These are phyloP conservation scores for Crypturellus tataupa DNA, from an alignment of 2,797 vertebrate species.

Conservation along the genomic window DNA sequence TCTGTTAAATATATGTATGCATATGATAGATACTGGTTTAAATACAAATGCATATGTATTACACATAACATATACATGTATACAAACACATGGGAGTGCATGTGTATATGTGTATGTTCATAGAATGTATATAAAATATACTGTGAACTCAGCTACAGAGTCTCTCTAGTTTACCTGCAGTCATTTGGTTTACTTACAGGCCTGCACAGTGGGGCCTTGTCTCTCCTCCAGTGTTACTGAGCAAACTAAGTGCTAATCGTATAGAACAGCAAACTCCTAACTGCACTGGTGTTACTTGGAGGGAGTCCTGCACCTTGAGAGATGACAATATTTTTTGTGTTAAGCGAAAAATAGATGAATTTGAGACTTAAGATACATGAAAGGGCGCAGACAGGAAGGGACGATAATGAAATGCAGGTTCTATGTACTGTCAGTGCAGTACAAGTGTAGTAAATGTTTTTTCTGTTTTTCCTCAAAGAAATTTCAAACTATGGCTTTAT, in stretches of 20 bases:
- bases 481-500: neutral
- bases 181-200: neutral
- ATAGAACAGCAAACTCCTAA: neutral
- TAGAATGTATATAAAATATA: neutral
- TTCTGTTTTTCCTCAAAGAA: neutral
- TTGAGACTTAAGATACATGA: neutral
- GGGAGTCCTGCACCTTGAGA: neutral
- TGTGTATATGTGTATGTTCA: neutral
- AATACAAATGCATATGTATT: neutral
- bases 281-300: neutral
- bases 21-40: neutral
- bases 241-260: neutral
- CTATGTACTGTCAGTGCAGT: neutral
- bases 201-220: neutral
- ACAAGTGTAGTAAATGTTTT: neutral
- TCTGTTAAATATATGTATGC: conserved; percentile 74
- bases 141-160: neutral
- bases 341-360: neutral
- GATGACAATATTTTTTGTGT: neutral
- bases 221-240: neutral
- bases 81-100: neutral
- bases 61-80: neutral
- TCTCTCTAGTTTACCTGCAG: neutral
- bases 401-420: neutral
- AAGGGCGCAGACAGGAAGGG: neutral